Base-by-base conservation (phyloP, 2,888 invertebrate genomes). In the Opisthograptis luteolata region DNA sequence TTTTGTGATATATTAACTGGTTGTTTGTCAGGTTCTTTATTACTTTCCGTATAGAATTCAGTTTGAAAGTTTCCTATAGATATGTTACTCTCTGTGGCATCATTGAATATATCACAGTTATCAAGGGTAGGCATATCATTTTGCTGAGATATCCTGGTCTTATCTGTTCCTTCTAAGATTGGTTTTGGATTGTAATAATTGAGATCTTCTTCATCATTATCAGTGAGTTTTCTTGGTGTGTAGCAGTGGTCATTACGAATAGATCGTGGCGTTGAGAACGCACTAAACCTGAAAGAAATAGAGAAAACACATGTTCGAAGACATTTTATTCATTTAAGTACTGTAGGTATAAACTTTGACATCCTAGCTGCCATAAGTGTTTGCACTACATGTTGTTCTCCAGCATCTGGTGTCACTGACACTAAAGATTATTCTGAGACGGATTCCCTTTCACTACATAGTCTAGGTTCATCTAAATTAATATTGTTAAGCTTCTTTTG, bases 181-280 rank as follows among this genome's bases (percentile, higher is more conserved):
- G 58, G 25, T 36, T 47, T 53, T 3, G 44, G 39, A 8, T 37
- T 35, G 19, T 50, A 20, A 41, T 44, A 56, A 36, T 51, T 53
- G n/a, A 44, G 24, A 25, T 63, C 55, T 8, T 56, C 43, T 12
- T 61, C 58, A 39, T 58, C 61, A 3, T 58, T 57, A 24, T 66
- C 60, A 6, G 42, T 27, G 4, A 60, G 32, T 55, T 63, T 76
- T 27, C 52, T 77, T 28, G 80, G 81, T 8, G 78, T 76, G 49
- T 73, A 76, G 43, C 67, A 70, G 22, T 65, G 69, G 46, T 81
- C 81, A 44, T 79, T 69, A 20, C 70, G 66, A 28, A 68, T 56
- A 5, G 79, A 68, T 0, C 58, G 73, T 3, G 87, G 81, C 7
- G 86, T 84, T 8, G 79, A 74, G 37, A 83, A 87, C 44, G 81